Conservation (phyloP, 1,140 invertebrate genomes). For the Euwallacea similis region DNA sequence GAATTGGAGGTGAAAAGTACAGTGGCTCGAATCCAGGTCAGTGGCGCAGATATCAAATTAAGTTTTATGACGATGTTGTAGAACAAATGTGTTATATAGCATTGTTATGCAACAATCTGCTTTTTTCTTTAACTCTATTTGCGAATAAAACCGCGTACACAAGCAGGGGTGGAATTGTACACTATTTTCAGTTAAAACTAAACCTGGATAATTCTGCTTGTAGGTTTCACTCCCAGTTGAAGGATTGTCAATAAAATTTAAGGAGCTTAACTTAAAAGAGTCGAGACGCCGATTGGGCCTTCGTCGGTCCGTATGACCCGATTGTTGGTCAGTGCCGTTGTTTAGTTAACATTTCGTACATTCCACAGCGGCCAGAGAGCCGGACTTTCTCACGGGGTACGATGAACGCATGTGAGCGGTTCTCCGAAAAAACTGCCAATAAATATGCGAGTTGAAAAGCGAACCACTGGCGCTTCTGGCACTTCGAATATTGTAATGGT, state of each 20-base stretch:
- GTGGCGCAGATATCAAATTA: too few relatives aligned
- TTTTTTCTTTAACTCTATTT: too few relatives aligned
- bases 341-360: constrained; percentile 38
- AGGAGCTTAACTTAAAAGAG: background rate
- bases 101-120: too few relatives aligned
- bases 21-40: too few relatives aligned
- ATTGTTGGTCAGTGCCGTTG: constrained; percentile 21
- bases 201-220: too few relatives aligned
- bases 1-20: too few relatives aligned
- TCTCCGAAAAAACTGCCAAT: constrained; percentile 36
- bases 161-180: too few relatives aligned
- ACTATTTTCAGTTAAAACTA: too few relatives aligned
- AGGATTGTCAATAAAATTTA: constrained; percentile 3
- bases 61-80: too few relatives aligned
- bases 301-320: constrained; percentile 15
- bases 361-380: constrained; percentile 31
- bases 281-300: constrained; percentile 4
- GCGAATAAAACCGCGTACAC: too few relatives aligned
- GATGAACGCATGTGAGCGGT: constrained; percentile 24
- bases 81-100: too few relatives aligned
- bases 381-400: constrained; percentile 38
- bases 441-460: constrained; percentile 31
- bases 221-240: constrained; percentile 28
- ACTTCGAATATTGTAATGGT: constrained; percentile 26
- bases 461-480: constrained; percentile 26